These are phyloP conservation scores for Timandra comae DNA, from an alignment of 2,888 invertebrate species.

Conservation along the genomic window DNA sequence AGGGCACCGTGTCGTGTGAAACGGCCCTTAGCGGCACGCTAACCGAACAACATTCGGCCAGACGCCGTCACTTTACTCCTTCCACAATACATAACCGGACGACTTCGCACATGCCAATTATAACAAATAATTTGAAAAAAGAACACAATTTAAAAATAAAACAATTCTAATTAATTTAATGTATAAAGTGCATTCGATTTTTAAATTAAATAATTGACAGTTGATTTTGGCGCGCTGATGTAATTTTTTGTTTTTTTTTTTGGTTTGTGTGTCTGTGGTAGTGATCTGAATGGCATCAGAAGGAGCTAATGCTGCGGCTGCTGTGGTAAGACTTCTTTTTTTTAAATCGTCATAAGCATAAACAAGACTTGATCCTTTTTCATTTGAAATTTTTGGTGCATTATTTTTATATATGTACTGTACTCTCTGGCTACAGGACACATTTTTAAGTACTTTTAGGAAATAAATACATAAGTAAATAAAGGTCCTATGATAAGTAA, in stretches of 20 bases:
- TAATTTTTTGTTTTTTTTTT: slow-evolving; percentile 18
- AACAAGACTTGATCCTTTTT: too few species aligned
- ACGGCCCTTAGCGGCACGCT: slow-evolving; percentile 43
- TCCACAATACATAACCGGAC: slow-evolving; percentile 74
- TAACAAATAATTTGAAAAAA: too few species aligned
- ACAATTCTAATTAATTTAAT: neutral
- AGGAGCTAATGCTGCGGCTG: slow-evolving; percentile 47
- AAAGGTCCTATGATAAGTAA: too few species aligned
- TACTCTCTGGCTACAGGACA: too few species aligned
- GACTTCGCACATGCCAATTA: slow-evolving; percentile 41
- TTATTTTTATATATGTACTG: too few species aligned
- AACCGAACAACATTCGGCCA: slow-evolving; percentile 45
- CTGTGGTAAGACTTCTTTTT: slow-evolving; percentile 49
- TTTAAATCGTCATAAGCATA: too few species aligned
- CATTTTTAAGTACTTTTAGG: too few species aligned
- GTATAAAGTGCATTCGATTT: neutral
- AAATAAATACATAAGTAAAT: too few species aligned
- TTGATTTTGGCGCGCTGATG: slow-evolving; percentile 11
- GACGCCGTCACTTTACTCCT: slow-evolving; percentile 60
- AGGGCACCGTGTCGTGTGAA: slow-evolving; percentile 46
- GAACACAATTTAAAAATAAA: too few species aligned
- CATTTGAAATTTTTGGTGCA: too few species aligned
- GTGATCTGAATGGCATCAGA: slow-evolving; percentile 46
- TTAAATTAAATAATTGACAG: too few species aligned
- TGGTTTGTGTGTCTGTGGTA: slow-evolving; percentile 4